These are phyloP conservation scores for Numenius arquata DNA, from an alignment of 2,113 vertebrate genomes.

Conservation along the genomic window DNA sequence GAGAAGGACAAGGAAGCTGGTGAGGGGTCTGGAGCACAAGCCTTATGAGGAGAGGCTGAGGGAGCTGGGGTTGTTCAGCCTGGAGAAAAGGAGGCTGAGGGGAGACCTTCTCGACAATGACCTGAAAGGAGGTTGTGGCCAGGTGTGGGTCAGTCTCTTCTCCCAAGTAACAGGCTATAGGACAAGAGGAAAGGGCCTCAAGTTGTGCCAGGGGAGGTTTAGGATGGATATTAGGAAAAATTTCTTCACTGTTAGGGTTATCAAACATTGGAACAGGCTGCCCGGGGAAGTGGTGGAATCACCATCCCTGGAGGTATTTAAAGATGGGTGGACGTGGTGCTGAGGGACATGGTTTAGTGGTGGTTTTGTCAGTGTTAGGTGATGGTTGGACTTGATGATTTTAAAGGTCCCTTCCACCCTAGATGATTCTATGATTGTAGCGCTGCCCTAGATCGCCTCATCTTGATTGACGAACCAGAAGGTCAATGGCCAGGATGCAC, in stretches of 20 bases:
- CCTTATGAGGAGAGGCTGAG: not conserved
- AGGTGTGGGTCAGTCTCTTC: not conserved
- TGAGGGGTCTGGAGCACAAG: not conserved
- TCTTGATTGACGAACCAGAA: not conserved
- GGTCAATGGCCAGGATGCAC: not conserved
- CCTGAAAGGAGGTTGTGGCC: not conserved
- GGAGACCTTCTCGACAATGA: not conserved
- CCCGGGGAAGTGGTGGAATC: not conserved
- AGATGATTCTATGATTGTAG: not conserved
- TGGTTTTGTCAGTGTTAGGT: not conserved
- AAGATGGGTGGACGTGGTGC: not conserved
- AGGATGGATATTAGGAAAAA: not conserved
- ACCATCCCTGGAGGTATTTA: not conserved
- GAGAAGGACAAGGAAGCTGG: not conserved
- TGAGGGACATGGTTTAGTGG: not conserved
- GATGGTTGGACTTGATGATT: not conserved
- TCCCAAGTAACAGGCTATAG: not conserved
- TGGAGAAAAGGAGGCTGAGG: not conserved
- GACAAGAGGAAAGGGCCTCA: not conserved
- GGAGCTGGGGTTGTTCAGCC: not conserved
- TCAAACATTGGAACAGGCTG: not conserved
- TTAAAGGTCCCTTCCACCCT: not conserved
- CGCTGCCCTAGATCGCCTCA: not conserved
- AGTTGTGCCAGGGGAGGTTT: not conserved
- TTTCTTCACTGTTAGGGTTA: not conserved